A percentile compares a stretch with the other conserved stretches of the same genome.
Evolutionary conservation across 1,140 invertebrate genomes (phyloP).

Genomic region (Hycleus phaleratus): DNA sequence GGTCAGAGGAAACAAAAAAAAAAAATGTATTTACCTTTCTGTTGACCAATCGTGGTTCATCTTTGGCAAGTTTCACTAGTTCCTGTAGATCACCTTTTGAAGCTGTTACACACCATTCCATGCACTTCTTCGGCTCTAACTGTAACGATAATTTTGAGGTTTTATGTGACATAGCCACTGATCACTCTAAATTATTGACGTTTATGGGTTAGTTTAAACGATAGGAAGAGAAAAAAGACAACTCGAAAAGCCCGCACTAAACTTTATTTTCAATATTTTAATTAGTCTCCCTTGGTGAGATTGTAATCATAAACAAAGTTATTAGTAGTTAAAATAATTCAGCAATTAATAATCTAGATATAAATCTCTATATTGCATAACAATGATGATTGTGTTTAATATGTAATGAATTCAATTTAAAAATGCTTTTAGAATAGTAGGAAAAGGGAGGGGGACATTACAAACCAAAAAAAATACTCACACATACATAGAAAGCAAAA

Average conservation of each 20-base stretch:
- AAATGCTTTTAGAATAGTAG: no score
- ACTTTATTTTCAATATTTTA: slow-evolving; percentile 19
- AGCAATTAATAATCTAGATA: slow-evolving; percentile 24
- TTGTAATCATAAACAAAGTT: slow-evolving; percentile 20
- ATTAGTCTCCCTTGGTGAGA: slow-evolving; percentile 16
- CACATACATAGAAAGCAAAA: neutral
- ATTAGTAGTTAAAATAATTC: slow-evolving; percentile 23
- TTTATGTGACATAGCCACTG: slow-evolving; percentile 6
- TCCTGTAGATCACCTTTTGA: slow-evolving; percentile 76
- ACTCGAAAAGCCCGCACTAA: no score
- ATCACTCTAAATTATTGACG: slow-evolving; percentile 8
- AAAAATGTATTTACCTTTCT: slow-evolving; percentile 60
- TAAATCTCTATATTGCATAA: slow-evolving; percentile 12
- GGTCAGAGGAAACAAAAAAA: neutral
- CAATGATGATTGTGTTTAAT: slow-evolving; percentile 1
- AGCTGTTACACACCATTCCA: slow-evolving; percentile 78
- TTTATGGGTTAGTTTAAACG: slow-evolving; percentile 9
- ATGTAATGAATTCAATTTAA: slow-evolving; percentile 21
- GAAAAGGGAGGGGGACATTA: neutral
- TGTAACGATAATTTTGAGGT: slow-evolving; percentile 32
- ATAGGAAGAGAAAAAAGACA: neutral
- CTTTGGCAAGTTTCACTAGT: slow-evolving; percentile 69
- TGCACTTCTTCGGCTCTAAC: slow-evolving; percentile 57
- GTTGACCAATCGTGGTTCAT: slow-evolving; percentile 70
- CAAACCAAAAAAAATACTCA: no score